phyloP scores from a whole-genome alignment of 1,140 invertebrate genomes.

The Bombus consobrinus region DNA sequence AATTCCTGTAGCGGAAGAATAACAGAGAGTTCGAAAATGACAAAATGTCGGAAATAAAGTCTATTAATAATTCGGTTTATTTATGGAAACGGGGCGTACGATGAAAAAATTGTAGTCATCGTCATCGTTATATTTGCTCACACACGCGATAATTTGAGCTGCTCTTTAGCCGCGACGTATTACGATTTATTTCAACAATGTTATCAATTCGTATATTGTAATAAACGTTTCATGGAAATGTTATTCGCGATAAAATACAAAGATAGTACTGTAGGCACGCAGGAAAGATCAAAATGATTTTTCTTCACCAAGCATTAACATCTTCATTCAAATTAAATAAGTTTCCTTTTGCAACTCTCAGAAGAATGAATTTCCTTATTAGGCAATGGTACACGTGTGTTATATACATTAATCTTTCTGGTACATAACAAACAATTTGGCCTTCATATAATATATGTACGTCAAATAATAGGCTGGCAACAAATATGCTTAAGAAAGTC shows the following conservation, averaged over 20 bases:
- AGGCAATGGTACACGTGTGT: background rate
- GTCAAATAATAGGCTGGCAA: background rate
- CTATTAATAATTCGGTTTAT: conserved; percentile 48
- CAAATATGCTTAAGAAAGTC: background rate
- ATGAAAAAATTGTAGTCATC: conserved; percentile 27
- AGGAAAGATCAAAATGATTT: conserved; percentile 5
- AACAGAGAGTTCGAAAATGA: background rate
- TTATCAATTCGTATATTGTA: conserved; percentile 2
- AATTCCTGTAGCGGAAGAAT: background rate
- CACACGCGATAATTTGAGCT: background rate
- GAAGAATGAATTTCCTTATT: background rate
- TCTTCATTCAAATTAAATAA: conserved; percentile 18
- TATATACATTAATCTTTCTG: background rate
- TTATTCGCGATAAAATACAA: background rate
- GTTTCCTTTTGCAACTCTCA: background rate
- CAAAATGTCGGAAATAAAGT: background rate
- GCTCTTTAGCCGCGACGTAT: background rate
- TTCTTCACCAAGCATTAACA: conserved; percentile 25
- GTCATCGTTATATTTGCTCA: conserved; percentile 44
- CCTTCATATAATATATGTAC: background rate
- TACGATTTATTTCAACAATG: conserved; percentile 21
- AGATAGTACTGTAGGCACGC: background rate
- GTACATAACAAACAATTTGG: background rate
- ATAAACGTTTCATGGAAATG: background rate
- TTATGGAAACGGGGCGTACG: conserved; percentile 35